These are phyloP conservation scores for Sturnira hondurensis DNA, from an alignment of 2,113 vertebrate genomes.

Conservation along the genomic window DNA sequence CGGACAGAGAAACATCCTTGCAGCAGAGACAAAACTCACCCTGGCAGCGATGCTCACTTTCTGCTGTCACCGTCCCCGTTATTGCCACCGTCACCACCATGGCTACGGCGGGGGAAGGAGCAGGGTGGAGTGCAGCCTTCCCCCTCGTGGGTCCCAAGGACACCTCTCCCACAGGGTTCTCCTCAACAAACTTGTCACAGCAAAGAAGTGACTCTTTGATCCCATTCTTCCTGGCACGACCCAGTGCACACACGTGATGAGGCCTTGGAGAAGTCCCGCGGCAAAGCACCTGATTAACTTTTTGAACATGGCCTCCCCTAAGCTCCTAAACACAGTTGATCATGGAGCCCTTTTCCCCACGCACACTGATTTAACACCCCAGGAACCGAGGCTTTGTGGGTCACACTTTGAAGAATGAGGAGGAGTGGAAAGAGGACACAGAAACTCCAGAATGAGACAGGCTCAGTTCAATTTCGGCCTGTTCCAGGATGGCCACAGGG, in stretches of 20 bases:
- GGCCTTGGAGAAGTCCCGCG: background rate
- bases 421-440: too few species aligned
- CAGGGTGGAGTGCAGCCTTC: background rate
- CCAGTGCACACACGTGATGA: background rate
- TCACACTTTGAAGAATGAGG: background rate
- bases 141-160: background rate
- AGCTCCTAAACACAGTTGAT: background rate
- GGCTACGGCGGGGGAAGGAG: background rate
- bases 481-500: background rate
- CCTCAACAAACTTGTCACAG: background rate
- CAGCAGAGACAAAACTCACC: background rate
- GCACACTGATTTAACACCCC: background rate
- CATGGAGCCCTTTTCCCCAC: background rate
- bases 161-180: background rate
- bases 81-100: fast-evolving
- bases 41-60: fast-evolving
- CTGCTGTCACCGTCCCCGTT: too few species aligned
- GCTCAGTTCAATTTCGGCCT: background rate
- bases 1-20: background rate
- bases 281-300: background rate
- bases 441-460: background rate
- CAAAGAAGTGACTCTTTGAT: background rate
- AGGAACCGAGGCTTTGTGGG: background rate
- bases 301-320: background rate
- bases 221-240: background rate